Evolutionary conservation across 2,888 invertebrate species (phyloP), one percentile per base, ranked within the genome.

Genomic region (Parasteatoda lunata): DNA sequence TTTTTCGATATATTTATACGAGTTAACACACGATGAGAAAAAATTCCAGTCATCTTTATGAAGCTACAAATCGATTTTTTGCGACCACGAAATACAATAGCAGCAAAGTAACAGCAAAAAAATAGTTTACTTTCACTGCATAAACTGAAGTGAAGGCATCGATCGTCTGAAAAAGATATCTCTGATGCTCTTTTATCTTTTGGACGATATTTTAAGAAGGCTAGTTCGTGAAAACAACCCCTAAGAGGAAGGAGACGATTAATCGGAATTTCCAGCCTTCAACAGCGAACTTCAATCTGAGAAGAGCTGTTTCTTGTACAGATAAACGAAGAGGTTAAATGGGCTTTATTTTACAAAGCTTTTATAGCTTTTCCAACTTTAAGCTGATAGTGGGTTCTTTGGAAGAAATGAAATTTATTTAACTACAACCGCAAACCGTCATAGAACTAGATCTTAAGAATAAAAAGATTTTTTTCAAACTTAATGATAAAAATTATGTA

Each of bases 111-210:
- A 54, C 54, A 59, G 30, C 70, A 78, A 78, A 70, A 9, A 9
- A 54, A 52, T 45, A 70, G 78, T 80, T 80, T 80, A 72, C 66
- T 72, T 51, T 72, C 70, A 48, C 51, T n/a, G 45, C n/a, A 52
- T 49, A 72, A 73, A 78, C 30, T 52, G 80, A 72, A 72, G 72
- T 73, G 80, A 80, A 80, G 80, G 7, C 72, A 80, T 72, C 71
- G 65, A 80, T 80, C 72, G 45, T 30, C 64, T 15, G 13, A 7
- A 45, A 69, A 78, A 70, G 52, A 11, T 9, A 7, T 59, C 59
- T 59, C 13, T 59, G 9, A 59, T 59, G 59, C 59, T 59, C 59
- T 59, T 59, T 59, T 59, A 59, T 59, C 59, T 59, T 9, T 59
- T 9, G 13, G 59, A 13, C 59, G 59, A 59, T 59, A 59, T 59